Conservation (phyloP, 2,888 invertebrate genomes). For the Dorcus parallelipipedus region DNA sequence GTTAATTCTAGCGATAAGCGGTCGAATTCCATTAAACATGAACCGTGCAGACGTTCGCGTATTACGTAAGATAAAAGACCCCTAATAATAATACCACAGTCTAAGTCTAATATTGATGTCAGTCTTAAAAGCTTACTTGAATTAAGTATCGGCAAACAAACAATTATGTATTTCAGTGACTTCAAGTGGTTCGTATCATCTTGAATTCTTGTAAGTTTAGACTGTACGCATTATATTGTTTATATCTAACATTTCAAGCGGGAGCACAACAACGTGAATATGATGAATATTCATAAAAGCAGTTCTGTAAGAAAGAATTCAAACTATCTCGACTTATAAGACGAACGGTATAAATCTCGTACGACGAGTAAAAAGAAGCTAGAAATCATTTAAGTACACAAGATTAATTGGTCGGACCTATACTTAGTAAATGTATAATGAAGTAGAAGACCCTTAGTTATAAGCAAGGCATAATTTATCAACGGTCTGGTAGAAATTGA, state of each 20-base stretch:
- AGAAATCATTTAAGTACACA: slow-evolving; percentile 9
- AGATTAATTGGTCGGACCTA: slow-evolving; percentile 17
- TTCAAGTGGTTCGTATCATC: slow-evolving; percentile 10
- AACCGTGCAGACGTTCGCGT: too few relatives aligned
- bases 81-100: not conserved
- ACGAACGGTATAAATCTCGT: slow-evolving; percentile 11
- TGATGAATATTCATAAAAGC: not conserved
- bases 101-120: not conserved
- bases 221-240: slow-evolving; percentile 12
- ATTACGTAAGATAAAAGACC: too few relatives aligned
- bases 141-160: slow-evolving; percentile 7
- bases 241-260: slow-evolving; percentile 14
- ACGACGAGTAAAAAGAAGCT: not conserved
- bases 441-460: slow-evolving; percentile 24
- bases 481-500: slow-evolving; percentile 33
- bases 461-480: slow-evolving; percentile 33
- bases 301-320: not conserved
- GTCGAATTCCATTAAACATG: too few relatives aligned
- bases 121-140: slow-evolving; percentile 1
- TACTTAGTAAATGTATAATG: slow-evolving; percentile 18
- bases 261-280: not conserved
- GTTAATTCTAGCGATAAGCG: too few relatives aligned
- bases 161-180: slow-evolving; percentile 9
- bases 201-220: slow-evolving; percentile 8
- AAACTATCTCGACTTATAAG: slow-evolving; percentile 10